Base-by-base conservation (phyloP, 2,113 vertebrate species). In the Myotis davidii region DNA sequence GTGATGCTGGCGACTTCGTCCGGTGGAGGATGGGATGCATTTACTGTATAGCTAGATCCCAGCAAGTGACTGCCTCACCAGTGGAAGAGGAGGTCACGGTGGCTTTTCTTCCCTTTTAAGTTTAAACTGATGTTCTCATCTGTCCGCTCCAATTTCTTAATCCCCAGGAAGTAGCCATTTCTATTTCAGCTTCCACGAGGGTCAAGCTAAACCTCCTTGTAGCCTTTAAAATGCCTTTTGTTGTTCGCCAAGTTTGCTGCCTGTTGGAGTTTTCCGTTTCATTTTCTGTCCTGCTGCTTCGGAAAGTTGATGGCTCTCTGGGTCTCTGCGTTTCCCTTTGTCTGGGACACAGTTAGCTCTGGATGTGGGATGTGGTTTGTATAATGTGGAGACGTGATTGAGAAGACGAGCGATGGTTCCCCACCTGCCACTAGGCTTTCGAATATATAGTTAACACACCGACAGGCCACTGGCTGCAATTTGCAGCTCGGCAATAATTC, bases 321-420 rank as follows among this genome's bases (percentile, higher is more conserved):
- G 45, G 88, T 91, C 39, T 70, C 61, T 8, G 32, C 17, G 90
- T 54, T 88, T 39, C 52, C 88, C 85, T 95, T 96, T 95, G 82
- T 97, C 88, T 94, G 88, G 85, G 85, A 37, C 59, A 37, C 48
- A 72, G 95, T 96, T 94, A 94, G 54, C 50, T 64, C 83, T 94
- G 73, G 50, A 74, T 76, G 77, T 88, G 78, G 78, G 85, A 61
- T 56, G 39, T 50, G 67, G 45, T 90, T 93, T 93, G 69, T 85
- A 45, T 67, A 92, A 85, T 34, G 32, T 11, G 72, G 92, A 88
- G 96, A 85, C 12, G 32, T 76, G 77, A 92, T 25, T 78, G 88
- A 90, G 95, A 87, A 96, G 54, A 85, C 4, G 87, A 92, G 69
- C 50, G 61, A 34, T n/a, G 45, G 67, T 61, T 82, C 69, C 73